phyloP scores from a whole-genome alignment of 2,113 vertebrate genomes.

The Oophaga pumilio region DNA sequence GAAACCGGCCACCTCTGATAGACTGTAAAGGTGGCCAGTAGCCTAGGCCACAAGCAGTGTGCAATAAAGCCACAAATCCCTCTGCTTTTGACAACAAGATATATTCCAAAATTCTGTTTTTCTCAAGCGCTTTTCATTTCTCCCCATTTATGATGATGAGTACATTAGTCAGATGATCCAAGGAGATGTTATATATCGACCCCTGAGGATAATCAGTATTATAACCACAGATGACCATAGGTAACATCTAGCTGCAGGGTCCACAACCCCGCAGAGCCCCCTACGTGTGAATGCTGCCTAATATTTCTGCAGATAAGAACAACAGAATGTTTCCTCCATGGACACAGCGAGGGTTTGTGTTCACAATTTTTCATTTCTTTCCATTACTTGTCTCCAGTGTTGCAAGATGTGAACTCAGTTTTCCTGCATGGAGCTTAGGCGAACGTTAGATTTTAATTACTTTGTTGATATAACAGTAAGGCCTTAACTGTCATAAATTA shows the following conservation, averaged over 20 bases:
- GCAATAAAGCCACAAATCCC: too few relatives aligned
- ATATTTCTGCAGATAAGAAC: neutral
- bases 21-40: too few relatives aligned
- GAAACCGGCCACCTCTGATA: too few relatives aligned
- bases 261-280: neutral
- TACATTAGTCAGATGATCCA: too few relatives aligned
- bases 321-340: neutral
- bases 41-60: too few relatives aligned
- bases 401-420: conserved; percentile 5
- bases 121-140: too few relatives aligned
- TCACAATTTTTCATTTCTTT: conserved; percentile 7
- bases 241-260: neutral
- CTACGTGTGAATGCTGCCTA: neutral
- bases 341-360: neutral
- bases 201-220: neutral
- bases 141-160: too few relatives aligned
- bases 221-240: neutral
- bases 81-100: too few relatives aligned
- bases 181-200: too few relatives aligned
- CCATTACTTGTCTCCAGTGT: conserved; percentile 15
- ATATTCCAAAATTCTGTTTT: too few relatives aligned
- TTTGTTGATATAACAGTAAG: conserved; percentile 15
- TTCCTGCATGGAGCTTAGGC: neutral
- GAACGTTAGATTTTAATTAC: conserved; percentile 20
- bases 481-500: conserved; percentile 18